Evolutionary conservation across 37 sponge, comb jelly and placozoan species (phyloP), one percentile per base, ranked within the genome.

Genomic region (Trichoplax adhaerens): DNA sequence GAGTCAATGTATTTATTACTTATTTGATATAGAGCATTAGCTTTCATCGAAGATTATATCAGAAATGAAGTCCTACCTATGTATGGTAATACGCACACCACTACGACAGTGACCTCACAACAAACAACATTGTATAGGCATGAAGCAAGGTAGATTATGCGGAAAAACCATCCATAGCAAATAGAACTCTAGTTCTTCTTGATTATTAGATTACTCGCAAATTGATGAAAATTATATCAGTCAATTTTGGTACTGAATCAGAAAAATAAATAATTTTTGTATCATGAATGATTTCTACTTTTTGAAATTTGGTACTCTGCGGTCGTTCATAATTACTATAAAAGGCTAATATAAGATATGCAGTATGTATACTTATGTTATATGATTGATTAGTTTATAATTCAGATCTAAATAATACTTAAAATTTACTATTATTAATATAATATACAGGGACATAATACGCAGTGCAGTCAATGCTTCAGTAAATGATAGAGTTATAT

Each of bases 71-170:
- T 92, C 55, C 74, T 92, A 5, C 88, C 86, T 4, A 63, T 50
- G 74, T 92, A 92, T 72, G 88, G 80, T 67, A 92, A 92, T 77
- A 92, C 94, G 1, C 94, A 92, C 83, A 85, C 94, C 53, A 69
- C 78, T 6, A 78, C 88, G 50, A 76, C 86, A 47, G 58, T 70
- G 71, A 82, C 85, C 65, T 84, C 94, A 0, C 67, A 77, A 52
- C 94, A 92, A 76, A 80, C 82, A 4, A 82, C 85, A 49, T 62
- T 66, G 66, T 82, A 79, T 67, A 77, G 88, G 68, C 85, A 92
- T 67, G 94, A 92, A 65, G 94, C 94, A 1, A 79, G 94, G 77
- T 81, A 50, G 55, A 76, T 66, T 48, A 72, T 60, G 7, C 69
- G 63, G 71, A 6, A 29, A 29, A 29, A 29, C 29, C 29, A 29